Conservation (phyloP, 2,888 invertebrate genomes). For the Chrysolina oricalcia region DNA sequence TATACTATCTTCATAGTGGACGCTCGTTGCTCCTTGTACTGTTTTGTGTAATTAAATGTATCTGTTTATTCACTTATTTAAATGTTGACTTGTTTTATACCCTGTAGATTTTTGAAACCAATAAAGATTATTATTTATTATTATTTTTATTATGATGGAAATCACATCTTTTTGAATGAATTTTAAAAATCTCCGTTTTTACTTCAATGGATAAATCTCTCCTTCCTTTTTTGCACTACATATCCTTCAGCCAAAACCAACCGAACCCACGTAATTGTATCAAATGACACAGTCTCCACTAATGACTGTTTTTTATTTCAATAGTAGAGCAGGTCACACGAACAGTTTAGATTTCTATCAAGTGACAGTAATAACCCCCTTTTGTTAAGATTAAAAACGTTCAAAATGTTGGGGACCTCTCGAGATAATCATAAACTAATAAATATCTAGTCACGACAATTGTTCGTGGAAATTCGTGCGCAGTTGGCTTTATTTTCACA, state of each 20-base stretch:
- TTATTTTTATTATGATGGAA: too few species aligned
- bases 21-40: too few species aligned
- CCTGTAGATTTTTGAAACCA: too few species aligned
- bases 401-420: constrained; percentile 35
- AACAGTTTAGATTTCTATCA: constrained; percentile 26
- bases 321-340: constrained; percentile 12
- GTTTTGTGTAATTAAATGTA: too few species aligned
- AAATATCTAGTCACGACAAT: constrained; percentile 40
- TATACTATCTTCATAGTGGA: too few species aligned
- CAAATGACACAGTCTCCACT: background rate
- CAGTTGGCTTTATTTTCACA: constrained; percentile 38
- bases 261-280: background rate
- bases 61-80: too few species aligned
- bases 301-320: constrained; percentile 17
- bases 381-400: constrained; percentile 29
- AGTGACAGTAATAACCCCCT: constrained; percentile 26
- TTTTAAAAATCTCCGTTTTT: too few species aligned
- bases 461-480: constrained; percentile 28
- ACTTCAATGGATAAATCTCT: too few species aligned
- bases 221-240: background rate
- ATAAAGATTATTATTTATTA: too few species aligned
- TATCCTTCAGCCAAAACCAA: background rate
- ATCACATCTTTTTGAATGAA: too few species aligned
- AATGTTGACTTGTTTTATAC: too few species aligned
- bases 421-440: constrained; percentile 42